Base-by-base conservation (phyloP, 2,113 vertebrate species). In the Manacus vitellinus region DNA sequence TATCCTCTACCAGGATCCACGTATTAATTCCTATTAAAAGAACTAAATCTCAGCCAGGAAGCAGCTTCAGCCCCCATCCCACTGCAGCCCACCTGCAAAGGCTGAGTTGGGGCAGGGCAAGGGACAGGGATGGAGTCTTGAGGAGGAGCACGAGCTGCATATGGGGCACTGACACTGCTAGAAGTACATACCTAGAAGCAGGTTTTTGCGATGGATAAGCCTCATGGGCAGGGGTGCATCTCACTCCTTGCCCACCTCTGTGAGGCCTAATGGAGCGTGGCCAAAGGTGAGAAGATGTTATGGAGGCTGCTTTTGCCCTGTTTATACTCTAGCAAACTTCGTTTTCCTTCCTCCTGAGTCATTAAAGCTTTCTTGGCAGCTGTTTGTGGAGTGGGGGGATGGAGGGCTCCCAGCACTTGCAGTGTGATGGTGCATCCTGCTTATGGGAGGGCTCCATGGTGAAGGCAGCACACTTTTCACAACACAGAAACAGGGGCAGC, bases 171-270 rank as follows among this genome's bases (percentile, higher is more conserved):
- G 43, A 30, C 33, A 21, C 49, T 13, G 10, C 37, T 75, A 70
- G 61, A 35, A 28, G 24, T 46, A 20, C 10, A 6, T 24, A 35
- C 16, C 9, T 9, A 51, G 35, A 66, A 73, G 24, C 30, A 56
- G 33, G 18, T 0, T 0, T 41, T 56, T 58, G n/a, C 0, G 1
- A 58, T 33, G 35, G 61, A 51, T 0, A 2, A 63, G 43, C 30
- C 16, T 19, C 4, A 4, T 9, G 25, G 47, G 17, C 22, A 76
- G 35, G 43, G 39, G 31, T 30, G n/a, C 17, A 43, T 59, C 25
- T 92, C 2, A 2, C 7, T 72, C 22, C 58, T 44, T 2, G 0
- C 4, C 31, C 20, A n/a, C 39, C 33, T 54, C n/a, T 58, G 27
- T 3, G 1, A 83, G 31, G 14, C n/a, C 30, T 47, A 46, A 46